A percentile compares a stretch with the other conserved stretches of the same genome.
Evolutionary conservation across 2,888 invertebrate species (phyloP).

Genomic region (Opisthograptis luteolata): DNA sequence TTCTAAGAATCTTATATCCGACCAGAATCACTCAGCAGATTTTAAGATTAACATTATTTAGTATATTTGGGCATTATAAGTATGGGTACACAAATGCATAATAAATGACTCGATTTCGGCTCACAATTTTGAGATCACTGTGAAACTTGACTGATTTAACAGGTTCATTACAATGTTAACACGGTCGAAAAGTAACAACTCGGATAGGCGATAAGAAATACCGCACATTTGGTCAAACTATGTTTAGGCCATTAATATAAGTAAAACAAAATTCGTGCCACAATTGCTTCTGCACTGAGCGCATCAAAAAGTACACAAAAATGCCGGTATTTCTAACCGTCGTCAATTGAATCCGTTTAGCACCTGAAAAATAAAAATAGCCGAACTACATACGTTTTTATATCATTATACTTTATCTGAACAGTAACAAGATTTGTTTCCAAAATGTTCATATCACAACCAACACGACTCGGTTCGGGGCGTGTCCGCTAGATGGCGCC

Average conservation of each 20-base stretch:
- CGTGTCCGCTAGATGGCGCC: constrained; percentile 58
- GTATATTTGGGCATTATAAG: constrained; percentile 51
- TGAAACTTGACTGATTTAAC: constrained; percentile 56
- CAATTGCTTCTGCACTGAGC: constrained; percentile 34
- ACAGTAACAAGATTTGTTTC: constrained; percentile 50
- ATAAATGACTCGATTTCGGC: constrained; percentile 68
- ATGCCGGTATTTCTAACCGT: constrained; percentile 60
- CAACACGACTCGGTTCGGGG: constrained; percentile 59
- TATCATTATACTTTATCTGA: constrained; percentile 44
- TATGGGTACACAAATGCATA: constrained; percentile 61
- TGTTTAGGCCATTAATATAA: constrained; percentile 41
- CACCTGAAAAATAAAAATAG: constrained; percentile 56
- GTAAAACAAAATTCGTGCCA: constrained; percentile 45
- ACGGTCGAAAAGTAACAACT: constrained; percentile 35
- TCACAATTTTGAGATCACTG: constrained; percentile 80
- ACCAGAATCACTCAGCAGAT: constrained; percentile 10
- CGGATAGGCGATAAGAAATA: constrained; percentile 50
- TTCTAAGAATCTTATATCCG: constrained; percentile 7
- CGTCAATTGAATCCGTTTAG: constrained; percentile 51
- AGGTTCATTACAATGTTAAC: constrained; percentile 35
- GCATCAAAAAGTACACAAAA: constrained; percentile 48
- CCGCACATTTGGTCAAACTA: constrained; percentile 58
- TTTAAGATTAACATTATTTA: constrained; percentile 24
- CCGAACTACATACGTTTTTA: constrained; percentile 37
- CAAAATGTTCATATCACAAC: constrained; percentile 65